Evolutionary conservation across 1,140 invertebrate species (phyloP).

Genomic region (Andricus grossulariae): DNA sequence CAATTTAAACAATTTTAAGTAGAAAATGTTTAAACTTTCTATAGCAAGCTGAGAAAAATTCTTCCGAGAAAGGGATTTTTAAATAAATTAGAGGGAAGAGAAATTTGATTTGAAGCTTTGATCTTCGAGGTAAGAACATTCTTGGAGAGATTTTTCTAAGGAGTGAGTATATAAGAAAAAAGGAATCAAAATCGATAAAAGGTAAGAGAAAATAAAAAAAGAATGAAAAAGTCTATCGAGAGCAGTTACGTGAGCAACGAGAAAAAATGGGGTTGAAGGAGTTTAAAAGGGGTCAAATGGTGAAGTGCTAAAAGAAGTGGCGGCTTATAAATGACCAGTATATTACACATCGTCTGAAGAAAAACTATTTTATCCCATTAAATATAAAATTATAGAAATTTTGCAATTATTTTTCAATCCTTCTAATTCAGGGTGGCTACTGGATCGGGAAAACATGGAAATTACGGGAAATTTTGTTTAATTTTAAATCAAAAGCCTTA

Average conservation of each 20-base stretch:
- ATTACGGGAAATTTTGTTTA: too few species aligned
- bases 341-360: too few species aligned
- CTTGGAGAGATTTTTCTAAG: background rate
- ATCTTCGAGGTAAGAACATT: background rate
- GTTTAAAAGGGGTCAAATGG: constrained; percentile 22
- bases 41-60: too few species aligned
- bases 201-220: background rate
- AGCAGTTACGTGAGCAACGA: constrained; percentile 23
- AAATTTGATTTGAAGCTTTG: background rate
- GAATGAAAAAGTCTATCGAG: constrained; percentile 15
- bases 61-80: too few species aligned
- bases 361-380: too few species aligned
- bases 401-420: too few species aligned
- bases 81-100: background rate
- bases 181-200: constrained; percentile 1
- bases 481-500: too few species aligned
- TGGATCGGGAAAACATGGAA: too few species aligned
- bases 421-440: too few species aligned
- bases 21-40: too few species aligned
- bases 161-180: background rate
- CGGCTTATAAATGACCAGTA: constrained; percentile 6
- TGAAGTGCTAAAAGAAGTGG: constrained; percentile 1
- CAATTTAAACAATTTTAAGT: background rate
- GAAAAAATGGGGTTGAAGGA: constrained; percentile 22
- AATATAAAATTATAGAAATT: too few species aligned